Percentiles rank a stretch among this genome's conserved stretches.
Conservation (phyloP, 1,140 invertebrate species). For the Eufriesea mexicana region DNA sequence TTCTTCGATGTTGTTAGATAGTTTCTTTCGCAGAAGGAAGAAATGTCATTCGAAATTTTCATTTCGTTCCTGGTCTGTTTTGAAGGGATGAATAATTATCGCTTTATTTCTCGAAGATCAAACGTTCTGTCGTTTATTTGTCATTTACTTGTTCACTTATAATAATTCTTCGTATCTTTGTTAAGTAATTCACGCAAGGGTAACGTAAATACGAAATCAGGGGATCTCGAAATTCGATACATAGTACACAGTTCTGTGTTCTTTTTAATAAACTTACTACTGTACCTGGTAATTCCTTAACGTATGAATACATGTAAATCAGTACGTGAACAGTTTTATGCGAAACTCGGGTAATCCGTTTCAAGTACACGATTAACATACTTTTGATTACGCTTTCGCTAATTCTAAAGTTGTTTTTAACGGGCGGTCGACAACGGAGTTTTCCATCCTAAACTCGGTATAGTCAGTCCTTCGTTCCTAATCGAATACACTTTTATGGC, state of each 20-base stretch:
- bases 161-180: conserved; percentile 4
- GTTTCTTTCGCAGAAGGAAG: not conserved
- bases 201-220: conserved; percentile 21
- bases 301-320: conserved; percentile 53
- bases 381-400: conserved; percentile 57
- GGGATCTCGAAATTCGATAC: not conserved
- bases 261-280: conserved; percentile 4
- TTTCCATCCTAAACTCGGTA: not conserved
- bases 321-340: conserved; percentile 46
- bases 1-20: too few relatives aligned
- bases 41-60: not conserved
- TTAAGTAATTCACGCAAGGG: not conserved
- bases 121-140: conserved; percentile 42
- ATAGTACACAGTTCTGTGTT: not conserved
- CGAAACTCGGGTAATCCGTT: conserved; percentile 54
- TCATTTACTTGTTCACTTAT: conserved; percentile 31
- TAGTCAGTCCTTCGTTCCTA: conserved; percentile 38
- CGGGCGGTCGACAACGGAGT: conserved; percentile 24
- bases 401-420: conserved; percentile 30
- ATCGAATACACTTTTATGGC: conserved; percentile 36
- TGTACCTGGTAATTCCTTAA: conserved; percentile 13
- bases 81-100: conserved; percentile 14
- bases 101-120: not conserved
- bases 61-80: not conserved
- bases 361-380: conserved; percentile 39